Base-by-base conservation (phyloP, 2,888 invertebrate species). In the Sinelater perroti region DNA sequence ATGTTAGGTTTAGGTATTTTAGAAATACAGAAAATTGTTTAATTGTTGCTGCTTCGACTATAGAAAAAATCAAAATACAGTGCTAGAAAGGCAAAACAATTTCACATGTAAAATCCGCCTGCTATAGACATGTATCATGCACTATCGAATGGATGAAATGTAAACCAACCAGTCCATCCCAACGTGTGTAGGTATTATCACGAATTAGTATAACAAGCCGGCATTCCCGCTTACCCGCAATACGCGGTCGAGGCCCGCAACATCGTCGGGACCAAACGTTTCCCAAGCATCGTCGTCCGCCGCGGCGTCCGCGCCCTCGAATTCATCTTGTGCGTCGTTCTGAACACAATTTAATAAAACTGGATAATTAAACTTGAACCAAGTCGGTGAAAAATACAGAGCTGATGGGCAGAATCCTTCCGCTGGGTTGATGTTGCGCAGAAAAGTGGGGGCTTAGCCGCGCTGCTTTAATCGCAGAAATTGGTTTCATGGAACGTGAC, bases 251-350 rank as follows among this genome's bases (percentile, higher is more conserved):
- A 77, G 71, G 55, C 83, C 85, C 70, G 79, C 76, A 70, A 83
- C 78, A 75, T 81, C 81, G 72, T 80, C 80, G 70, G 81, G 80
- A 72, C 79, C 80, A 78, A 82, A 83, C 72, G 78, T 80, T 77
- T 84, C 84, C 85, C 85, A 85, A 71, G 81, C 79, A 71, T 83
- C 84, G 74, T 83, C 83, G 72, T 84, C 84, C 71, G 81, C 77
- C 70, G 83, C 81, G 68, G 81, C 80, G 77, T 85, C 84, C 72
- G 82, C 82, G 68, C 82, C 81, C 72, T 84, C 84, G 75, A 79
- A 80, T 76, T 84, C 83, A 54, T 76, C 75, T 46, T 74, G 71
- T 56, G 70, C 93, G 83, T 98, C 97, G 80, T 97, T 97, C 75
- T 90, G 89, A 80, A 67, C 62, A 62, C 40, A 56, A 58, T 58